Conservation (phyloP, 1,140 invertebrate genomes). For the Mycetomoellerius zeteki region DNA sequence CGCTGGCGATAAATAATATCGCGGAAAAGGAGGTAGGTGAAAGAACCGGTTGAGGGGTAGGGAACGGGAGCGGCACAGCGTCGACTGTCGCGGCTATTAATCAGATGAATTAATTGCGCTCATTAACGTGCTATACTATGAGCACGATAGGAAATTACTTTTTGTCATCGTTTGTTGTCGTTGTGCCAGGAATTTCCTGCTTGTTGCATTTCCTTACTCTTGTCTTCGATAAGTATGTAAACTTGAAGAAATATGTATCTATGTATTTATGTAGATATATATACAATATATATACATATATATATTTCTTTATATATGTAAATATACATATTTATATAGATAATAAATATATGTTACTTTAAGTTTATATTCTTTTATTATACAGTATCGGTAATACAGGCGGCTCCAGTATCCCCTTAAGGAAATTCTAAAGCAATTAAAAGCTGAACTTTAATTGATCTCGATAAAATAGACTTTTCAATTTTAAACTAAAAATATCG, state of each 20-base stretch:
- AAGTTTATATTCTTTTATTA: too few relatives aligned
- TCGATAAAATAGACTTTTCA: too few relatives aligned
- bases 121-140: slow-evolving; percentile 71
- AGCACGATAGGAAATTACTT: slow-evolving; percentile 29
- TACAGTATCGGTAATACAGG: too few relatives aligned
- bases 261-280: too few relatives aligned
- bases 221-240: slow-evolving; percentile 30
- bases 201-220: slow-evolving; percentile 22
- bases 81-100: slow-evolving; percentile 75
- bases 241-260: not conserved
- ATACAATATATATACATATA: too few relatives aligned
- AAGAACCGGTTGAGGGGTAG: not conserved
- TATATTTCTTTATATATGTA: too few relatives aligned
- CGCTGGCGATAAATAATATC: slow-evolving; percentile 76
- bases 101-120: slow-evolving; percentile 76
- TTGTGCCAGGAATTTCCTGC: not conserved
- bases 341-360: too few relatives aligned
- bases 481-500: too few relatives aligned
- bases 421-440: too few relatives aligned
- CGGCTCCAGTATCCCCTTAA: too few relatives aligned
- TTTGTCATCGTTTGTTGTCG: slow-evolving; percentile 38
- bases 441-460: too few relatives aligned
- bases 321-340: too few relatives aligned
- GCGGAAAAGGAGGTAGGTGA: slow-evolving; percentile 32
- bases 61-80: slow-evolving; percentile 38